Evolutionary conservation across 2,113 vertebrate species (phyloP).

Genomic region (Scalopus aquaticus): DNA sequence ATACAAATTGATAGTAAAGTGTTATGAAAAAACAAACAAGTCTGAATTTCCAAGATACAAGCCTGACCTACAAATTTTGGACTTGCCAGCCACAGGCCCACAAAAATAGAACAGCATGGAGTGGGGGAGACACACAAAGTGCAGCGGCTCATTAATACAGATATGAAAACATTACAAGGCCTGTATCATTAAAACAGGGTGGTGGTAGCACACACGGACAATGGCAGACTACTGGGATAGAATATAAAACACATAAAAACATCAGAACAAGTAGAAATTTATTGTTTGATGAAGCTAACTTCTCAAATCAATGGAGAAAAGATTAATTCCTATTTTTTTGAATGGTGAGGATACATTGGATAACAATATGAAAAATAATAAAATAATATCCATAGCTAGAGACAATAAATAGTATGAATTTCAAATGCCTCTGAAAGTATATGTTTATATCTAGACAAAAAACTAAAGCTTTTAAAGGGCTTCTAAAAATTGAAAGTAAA

Average conservation of each 20-base stretch:
- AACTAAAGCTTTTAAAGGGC: neutral
- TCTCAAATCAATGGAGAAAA: neutral
- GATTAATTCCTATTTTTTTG: neutral
- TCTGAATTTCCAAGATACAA: neutral
- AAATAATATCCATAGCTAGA: slow-evolving; percentile 4
- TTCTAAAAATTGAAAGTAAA: neutral
- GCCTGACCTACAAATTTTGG: neutral
- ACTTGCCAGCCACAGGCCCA: neutral
- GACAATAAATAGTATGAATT: neutral
- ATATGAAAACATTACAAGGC: neutral
- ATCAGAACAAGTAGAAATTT: neutral
- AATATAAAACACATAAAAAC: neutral
- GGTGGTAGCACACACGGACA: neutral
- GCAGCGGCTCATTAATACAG: neutral
- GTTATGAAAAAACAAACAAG: neutral
- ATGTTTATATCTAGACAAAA: slow-evolving; percentile 14
- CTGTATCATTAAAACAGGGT: neutral
- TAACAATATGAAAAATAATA: neutral
- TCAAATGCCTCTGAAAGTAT: neutral
- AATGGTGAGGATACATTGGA: neutral
- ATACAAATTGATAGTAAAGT: neutral
- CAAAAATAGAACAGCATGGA: neutral
- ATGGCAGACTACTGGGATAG: neutral
- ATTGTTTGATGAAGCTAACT: neutral
- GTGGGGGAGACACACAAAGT: neutral